These are phyloP conservation scores for Cephus rjabovi DNA, from an alignment of 2,888 invertebrate genomes.

Conservation along the genomic window DNA sequence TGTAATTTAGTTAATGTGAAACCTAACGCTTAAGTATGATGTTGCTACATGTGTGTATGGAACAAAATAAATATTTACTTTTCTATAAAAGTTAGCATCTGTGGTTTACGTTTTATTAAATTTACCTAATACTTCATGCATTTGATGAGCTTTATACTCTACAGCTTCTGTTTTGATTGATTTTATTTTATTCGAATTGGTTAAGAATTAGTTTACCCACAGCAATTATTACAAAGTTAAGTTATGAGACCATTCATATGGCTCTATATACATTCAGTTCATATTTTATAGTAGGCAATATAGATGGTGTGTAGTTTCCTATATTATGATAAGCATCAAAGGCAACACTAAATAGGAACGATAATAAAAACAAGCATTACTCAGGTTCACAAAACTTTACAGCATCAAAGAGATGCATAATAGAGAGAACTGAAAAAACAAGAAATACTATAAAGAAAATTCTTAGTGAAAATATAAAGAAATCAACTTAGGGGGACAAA, in stretches of 20 bases:
- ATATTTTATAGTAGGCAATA: background rate
- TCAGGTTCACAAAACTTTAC: background rate
- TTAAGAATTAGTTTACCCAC: background rate
- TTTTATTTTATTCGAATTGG: background rate
- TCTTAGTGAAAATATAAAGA: too few relatives aligned
- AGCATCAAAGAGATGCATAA: background rate
- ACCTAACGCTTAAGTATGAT: slow-evolving; percentile 34
- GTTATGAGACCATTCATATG: background rate
- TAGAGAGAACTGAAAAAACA: background rate
- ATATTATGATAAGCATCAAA: background rate
- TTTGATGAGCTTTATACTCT: background rate
- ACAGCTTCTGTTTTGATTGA: too few relatives aligned
- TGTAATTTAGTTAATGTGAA: slow-evolving; percentile 22
- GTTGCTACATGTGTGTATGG: slow-evolving; percentile 35
- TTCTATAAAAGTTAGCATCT: slow-evolving; percentile 35
- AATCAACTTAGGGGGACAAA: background rate
- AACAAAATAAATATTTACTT: slow-evolving; percentile 58
- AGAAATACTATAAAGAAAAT: too few relatives aligned
- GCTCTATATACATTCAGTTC: background rate
- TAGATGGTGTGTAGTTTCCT: background rate
- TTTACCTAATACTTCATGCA: background rate
- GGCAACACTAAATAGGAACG: too few relatives aligned
- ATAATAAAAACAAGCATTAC: background rate
- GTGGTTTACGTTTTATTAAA: background rate
- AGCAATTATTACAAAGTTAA: background rate